phyloP scores from a whole-genome alignment of 2,113 vertebrate species.

The Vulpes vulpes region DNA sequence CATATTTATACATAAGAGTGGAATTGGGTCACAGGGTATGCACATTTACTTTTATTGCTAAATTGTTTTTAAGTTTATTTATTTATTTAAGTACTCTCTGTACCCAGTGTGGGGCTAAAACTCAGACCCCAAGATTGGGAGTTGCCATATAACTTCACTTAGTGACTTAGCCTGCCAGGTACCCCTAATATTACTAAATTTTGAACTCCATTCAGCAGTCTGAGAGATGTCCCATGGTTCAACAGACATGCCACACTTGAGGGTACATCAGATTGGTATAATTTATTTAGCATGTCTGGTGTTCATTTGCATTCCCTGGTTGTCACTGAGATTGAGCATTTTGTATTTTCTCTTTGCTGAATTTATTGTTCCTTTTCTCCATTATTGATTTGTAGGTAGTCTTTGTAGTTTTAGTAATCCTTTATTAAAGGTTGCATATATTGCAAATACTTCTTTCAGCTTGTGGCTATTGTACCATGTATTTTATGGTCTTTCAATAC shows the following conservation, averaged over 20 bases:
- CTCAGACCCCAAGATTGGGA: neutral
- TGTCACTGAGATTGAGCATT: slow-evolving; percentile 7
- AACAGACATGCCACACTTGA: neutral
- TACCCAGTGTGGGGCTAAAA: neutral
- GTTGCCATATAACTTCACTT: neutral
- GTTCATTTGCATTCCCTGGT: neutral
- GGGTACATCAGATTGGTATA: neutral
- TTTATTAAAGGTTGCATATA: neutral
- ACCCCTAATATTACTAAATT: neutral
- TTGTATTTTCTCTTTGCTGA: slow-evolving; percentile 34
- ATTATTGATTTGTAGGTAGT: neutral
- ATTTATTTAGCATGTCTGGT: neutral
- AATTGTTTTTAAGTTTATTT: neutral
- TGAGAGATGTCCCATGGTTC: neutral
- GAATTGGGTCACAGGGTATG: neutral
- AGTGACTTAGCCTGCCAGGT: neutral
- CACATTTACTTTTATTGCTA: neutral
- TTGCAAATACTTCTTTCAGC: neutral
- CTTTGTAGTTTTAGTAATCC: neutral
- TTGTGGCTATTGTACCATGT: neutral
- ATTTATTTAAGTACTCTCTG: neutral
- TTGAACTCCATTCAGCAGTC: neutral
- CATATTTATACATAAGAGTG: neutral
- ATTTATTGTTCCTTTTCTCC: neutral
- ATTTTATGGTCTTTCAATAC: neutral